phyloP scores from a whole-genome alignment of 2,797 vertebrate species.

The Acridotheres tristis region DNA sequence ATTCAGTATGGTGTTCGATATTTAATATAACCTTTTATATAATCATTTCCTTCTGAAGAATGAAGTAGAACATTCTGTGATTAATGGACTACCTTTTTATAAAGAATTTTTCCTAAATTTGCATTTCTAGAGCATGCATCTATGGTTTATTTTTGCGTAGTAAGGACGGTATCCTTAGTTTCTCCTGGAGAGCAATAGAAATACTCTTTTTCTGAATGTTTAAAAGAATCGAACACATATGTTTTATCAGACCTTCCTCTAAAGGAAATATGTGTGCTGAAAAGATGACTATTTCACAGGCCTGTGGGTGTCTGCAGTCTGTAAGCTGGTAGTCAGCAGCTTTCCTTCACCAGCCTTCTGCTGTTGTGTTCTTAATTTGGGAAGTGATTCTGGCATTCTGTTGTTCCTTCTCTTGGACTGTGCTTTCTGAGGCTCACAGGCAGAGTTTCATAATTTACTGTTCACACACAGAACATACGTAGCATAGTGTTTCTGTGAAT shows the following conservation, averaged over 20 bases:
- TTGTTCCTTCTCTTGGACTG: neutral
- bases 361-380: neutral
- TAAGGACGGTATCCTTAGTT: neutral
- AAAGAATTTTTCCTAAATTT: neutral
- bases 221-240: neutral
- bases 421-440: neutral
- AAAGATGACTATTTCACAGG: neutral
- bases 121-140: neutral
- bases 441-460: neutral
- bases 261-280: neutral
- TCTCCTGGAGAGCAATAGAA: neutral
- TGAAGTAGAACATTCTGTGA: neutral
- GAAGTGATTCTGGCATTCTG: neutral
- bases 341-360: neutral
- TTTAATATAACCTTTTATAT: neutral
- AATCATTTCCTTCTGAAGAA: neutral
- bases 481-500: neutral
- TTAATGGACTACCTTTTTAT: neutral
- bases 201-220: neutral
- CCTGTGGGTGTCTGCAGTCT: neutral
- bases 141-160: neutral
- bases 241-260: neutral
- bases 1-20: neutral
- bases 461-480: fast-evolving
- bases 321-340: neutral